A percentile compares a stretch with the other conserved stretches of the same genome.
These are phyloP conservation scores for Tupiocoris notatus DNA, from an alignment of 2,888 invertebrate genomes.

Conservation along the genomic window DNA sequence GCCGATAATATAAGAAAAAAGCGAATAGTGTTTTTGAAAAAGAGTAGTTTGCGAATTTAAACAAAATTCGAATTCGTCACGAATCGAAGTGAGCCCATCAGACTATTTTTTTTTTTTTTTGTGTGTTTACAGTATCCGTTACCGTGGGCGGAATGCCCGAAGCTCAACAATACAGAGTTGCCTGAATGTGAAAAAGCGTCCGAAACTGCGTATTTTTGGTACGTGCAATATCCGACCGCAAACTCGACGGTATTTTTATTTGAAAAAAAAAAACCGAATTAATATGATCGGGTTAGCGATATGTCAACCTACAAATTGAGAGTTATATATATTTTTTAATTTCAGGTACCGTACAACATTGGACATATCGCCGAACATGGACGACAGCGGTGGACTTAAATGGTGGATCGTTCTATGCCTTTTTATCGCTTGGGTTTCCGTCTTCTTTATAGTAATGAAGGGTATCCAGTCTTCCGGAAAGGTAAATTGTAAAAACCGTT, in stretches of 20 bases:
- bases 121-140: constrained; percentile 68
- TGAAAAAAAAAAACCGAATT: not conserved
- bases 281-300: not conserved
- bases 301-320: not conserved
- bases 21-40: too few relatives aligned
- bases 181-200: constrained; percentile 80
- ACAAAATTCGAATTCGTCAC: too few relatives aligned
- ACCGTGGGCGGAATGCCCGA: constrained; percentile 82
- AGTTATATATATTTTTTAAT: not conserved
- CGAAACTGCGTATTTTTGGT: constrained; percentile 88
- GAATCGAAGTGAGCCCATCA: too few relatives aligned
- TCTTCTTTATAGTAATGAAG: constrained; percentile 94
- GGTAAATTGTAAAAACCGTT: constrained; percentile 56
- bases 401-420: constrained; percentile 93
- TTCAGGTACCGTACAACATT: constrained; percentile 72
- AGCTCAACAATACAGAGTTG: constrained; percentile 63
- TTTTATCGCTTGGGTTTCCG: constrained; percentile 82
- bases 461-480: constrained; percentile 95
- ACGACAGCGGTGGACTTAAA: constrained; percentile 77
- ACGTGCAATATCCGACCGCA: too few relatives aligned
- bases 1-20: too few relatives aligned
- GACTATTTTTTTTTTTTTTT: too few relatives aligned
- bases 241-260: too few relatives aligned
- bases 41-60: too few relatives aligned
- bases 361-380: constrained; percentile 82